Evolutionary conservation across 1,140 invertebrate species (phyloP), one percentile per base, ranked within the genome.

Genomic region (Coenobita brevimanus): DNA sequence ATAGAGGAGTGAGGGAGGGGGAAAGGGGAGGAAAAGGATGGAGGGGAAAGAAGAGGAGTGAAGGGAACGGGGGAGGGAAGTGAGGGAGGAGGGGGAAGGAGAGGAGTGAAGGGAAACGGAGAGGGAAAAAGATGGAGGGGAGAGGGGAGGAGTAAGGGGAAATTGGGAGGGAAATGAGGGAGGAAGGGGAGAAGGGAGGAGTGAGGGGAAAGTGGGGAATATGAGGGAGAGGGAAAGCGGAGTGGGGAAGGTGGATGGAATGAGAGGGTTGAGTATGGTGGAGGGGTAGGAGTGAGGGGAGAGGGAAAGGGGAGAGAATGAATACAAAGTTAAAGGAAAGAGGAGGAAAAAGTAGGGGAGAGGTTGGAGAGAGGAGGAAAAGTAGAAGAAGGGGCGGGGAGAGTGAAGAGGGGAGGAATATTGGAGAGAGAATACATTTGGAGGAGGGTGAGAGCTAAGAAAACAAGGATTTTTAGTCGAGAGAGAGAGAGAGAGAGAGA

Each of bases 291-390:
- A 13, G n/a, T 10, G n/a, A n/a, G n/a, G 54, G n/a, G 13, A 10
- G n/a, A 57, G 13, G n/a, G 54, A 57, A n/a, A 57, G 13, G 54
- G 10, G n/a, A 57, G 54, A 57, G 54, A 57, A 13, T 13, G n/a
- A 57, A 57, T 57, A 10, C 13, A 57, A n/a, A 57, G 54, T 57
- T 57, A n/a, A 13, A n/a, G 54, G 54, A n/a, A 57, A 13, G 54
- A n/a, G n/a, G 54, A 13, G 54, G 13, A 57, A 57, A 57, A 13
- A 57, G 13, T 10, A 57, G n/a, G n/a, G 54, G 13, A 57, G 54
- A n/a, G n/a, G n/a, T n/a, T n/a, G 54, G n/a, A 57, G n/a, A 57
- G n/a, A 57, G n/a, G 54, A 57, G 54, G 54, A 57, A 57, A 57
- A 57, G 54, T 10, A 13, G 10, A 57, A 57, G n/a, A n/a, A 57